Percentiles rank a stretch among this genome's conserved stretches.
phyloP scores from a whole-genome alignment of 1,140 invertebrate genomes.

The Drosophila aff. region DNA sequence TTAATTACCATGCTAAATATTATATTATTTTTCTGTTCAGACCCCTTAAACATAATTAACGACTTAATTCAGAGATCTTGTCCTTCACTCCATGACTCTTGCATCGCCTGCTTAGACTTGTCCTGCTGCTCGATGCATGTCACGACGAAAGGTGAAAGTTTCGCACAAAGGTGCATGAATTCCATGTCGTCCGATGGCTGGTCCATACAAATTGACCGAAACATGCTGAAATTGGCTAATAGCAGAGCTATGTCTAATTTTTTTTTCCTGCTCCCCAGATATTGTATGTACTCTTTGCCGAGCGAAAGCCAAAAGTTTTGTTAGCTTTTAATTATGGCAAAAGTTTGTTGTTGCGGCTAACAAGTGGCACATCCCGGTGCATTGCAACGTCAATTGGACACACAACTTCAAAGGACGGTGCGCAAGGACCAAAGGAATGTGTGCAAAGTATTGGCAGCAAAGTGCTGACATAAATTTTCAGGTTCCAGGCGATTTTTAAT shows the following conservation, averaged over 20 bases:
- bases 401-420: constrained; percentile 26
- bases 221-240: constrained; percentile 31
- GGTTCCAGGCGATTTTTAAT: constrained; percentile 74
- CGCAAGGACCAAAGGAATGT: constrained; percentile 18
- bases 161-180: constrained; percentile 46
- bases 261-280: constrained; percentile 3
- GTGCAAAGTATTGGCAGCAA: constrained; percentile 38
- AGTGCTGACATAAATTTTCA: constrained; percentile 76
- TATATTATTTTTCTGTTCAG: too few relatives aligned
- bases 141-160: constrained; percentile 38
- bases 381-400: constrained; percentile 52
- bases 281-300: constrained; percentile 26
- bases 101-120: too few relatives aligned
- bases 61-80: neutral
- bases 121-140: constrained; percentile 6
- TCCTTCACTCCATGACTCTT: neutral
- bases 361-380: constrained; percentile 30
- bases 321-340: constrained; percentile 67
- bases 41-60: neutral
- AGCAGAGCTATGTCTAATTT: constrained; percentile 12
- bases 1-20: neutral
- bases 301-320: constrained; percentile 43
- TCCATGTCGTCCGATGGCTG: constrained; percentile 16
- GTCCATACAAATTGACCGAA: constrained; percentile 49
- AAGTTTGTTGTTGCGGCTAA: constrained; percentile 55